These are phyloP conservation scores for Idaea dimidiata DNA, from an alignment of 2,888 invertebrate species.

Conservation along the genomic window DNA sequence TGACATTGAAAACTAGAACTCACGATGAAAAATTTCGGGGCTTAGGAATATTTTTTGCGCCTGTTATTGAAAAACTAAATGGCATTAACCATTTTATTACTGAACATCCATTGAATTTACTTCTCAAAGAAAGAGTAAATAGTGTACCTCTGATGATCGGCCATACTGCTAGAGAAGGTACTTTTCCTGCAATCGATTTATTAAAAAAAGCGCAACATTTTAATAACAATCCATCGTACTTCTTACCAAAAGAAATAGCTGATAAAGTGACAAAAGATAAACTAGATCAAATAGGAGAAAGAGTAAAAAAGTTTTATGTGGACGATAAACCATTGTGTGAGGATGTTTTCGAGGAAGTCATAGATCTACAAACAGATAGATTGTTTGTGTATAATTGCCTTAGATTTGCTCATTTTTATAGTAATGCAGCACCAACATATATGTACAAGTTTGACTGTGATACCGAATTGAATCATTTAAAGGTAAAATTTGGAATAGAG, in stretches of 20 bases:
- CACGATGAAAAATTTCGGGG: constrained; percentile 45
- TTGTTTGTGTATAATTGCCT: constrained; percentile 48
- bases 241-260: constrained; percentile 49
- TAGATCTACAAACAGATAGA: constrained; percentile 45
- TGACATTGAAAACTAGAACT: constrained; percentile 39
- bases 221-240: constrained; percentile 43
- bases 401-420: constrained; percentile 48
- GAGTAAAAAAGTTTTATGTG: constrained; percentile 49
- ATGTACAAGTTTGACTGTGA: constrained; percentile 54
- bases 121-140: constrained; percentile 42
- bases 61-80: constrained; percentile 48
- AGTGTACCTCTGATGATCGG: constrained; percentile 52
- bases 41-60: constrained; percentile 46
- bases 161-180: constrained; percentile 54
- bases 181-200: constrained; percentile 38
- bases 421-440: constrained; percentile 36
- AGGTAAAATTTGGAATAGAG: constrained; percentile 32
- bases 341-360: constrained; percentile 36
- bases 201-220: constrained; percentile 37
- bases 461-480: constrained; percentile 55
- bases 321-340: constrained; percentile 36
- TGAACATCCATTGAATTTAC: constrained; percentile 41
- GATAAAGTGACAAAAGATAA: constrained; percentile 35
- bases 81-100: constrained; percentile 46
- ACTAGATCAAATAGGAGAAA: constrained; percentile 43